phyloP scores from a whole-genome alignment of 2,797 vertebrate species.

The Synanceia verrucosa region DNA sequence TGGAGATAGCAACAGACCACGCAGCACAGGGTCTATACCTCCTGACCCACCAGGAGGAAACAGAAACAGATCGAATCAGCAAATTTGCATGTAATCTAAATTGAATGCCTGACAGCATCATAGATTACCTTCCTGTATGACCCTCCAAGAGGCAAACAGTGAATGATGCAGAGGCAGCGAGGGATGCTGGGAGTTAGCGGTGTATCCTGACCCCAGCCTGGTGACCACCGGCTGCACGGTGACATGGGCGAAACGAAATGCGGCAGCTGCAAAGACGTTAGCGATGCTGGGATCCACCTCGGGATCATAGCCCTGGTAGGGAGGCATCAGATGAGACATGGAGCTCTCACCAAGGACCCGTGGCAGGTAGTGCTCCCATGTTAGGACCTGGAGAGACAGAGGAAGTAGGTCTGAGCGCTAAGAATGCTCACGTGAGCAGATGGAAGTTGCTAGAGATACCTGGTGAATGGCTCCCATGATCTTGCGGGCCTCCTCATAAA shows the following conservation, averaged over 20 bases:
- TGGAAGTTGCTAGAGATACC: slow-evolving; percentile 49
- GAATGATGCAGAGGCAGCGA: slow-evolving; percentile 80
- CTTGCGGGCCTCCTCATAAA: slow-evolving; percentile 85
- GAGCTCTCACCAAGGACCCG: slow-evolving; percentile 74
- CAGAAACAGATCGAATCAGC: not conserved
- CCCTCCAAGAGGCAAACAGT: slow-evolving; percentile 83
- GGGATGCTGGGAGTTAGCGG: slow-evolving; percentile 69
- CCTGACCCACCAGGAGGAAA: slow-evolving; percentile 66
- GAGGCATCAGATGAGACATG: slow-evolving; percentile 68
- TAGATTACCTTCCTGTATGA: slow-evolving; percentile 81
- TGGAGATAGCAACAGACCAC: slow-evolving; percentile 81
- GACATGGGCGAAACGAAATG: slow-evolving; percentile 83
- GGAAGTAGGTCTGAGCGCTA: not conserved
- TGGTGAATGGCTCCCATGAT: slow-evolving; percentile 84
- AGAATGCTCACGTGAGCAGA: not conserved
- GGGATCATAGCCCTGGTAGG: slow-evolving; percentile 71
- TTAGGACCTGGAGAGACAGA: slow-evolving; percentile 73
- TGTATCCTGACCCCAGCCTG: slow-evolving; percentile 78
- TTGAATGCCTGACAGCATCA: not conserved
- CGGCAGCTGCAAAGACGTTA: slow-evolving; percentile 80
- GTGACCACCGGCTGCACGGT: slow-evolving; percentile 81
- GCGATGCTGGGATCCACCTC: slow-evolving; percentile 80
- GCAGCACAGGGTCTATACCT: slow-evolving; percentile 84
- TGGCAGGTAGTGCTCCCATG: slow-evolving; percentile 83
- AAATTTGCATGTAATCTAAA: not conserved